Conservation (phyloP, 1,140 invertebrate genomes). For the Heliconius congener region DNA sequence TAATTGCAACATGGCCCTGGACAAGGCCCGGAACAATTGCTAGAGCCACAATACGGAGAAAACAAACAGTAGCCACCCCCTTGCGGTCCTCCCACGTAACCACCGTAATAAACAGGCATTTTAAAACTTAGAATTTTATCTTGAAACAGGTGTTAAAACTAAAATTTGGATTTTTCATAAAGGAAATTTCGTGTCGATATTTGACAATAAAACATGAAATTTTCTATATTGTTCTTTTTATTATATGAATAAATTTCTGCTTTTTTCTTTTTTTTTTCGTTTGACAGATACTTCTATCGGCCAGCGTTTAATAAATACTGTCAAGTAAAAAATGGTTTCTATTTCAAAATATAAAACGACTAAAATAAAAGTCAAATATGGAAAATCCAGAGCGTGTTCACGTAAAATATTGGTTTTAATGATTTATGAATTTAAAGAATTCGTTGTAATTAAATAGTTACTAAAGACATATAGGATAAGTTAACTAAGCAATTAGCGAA, state of each 20-base stretch:
- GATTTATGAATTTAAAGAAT: not conserved
- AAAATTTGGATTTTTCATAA: constrained; percentile 19
- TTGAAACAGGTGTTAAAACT: not conserved
- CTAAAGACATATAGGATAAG: constrained; percentile 10
- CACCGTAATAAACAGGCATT: constrained; percentile 70
- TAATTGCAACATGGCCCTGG: constrained; percentile 19
- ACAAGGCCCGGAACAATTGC: constrained; percentile 39
- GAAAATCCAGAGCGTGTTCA: too few species aligned
- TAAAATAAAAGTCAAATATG: too few species aligned
- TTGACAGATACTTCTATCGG: not conserved
- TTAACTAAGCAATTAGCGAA: constrained; percentile 11
- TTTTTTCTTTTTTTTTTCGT: not conserved
- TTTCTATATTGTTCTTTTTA: not conserved
- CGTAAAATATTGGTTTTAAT: not conserved
- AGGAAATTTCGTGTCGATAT: not conserved
- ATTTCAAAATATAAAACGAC: too few species aligned
- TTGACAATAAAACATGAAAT: not conserved
- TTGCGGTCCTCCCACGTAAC: constrained; percentile 59
- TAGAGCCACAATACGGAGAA: constrained; percentile 37
- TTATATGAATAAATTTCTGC: not conserved
- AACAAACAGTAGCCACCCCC: constrained; percentile 61
- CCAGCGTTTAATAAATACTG: not conserved
- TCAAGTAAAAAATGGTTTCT: not conserved
- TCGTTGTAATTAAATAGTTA: not conserved
- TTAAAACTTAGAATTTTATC: constrained; percentile 22